phyloP scores from a whole-genome alignment of 2,888 invertebrate species.

The Synergus gifuensis region DNA sequence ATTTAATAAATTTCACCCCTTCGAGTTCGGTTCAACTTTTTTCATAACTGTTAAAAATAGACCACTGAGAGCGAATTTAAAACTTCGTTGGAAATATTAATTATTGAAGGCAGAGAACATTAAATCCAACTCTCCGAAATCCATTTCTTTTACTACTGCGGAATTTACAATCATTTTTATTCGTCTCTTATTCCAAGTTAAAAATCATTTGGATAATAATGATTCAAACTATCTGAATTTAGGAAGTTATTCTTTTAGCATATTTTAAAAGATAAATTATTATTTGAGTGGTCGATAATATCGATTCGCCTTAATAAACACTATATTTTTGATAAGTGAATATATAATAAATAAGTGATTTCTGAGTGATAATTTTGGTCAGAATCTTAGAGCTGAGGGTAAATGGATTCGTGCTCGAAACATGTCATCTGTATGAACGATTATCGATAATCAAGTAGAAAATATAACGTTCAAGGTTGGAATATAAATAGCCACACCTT shows the following conservation, averaged over 20 bases:
- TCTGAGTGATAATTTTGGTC: too few relatives aligned
- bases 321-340: too few relatives aligned
- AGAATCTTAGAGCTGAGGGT: neutral
- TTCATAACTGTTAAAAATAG: neutral
- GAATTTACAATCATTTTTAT: too few relatives aligned
- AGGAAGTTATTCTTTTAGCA: too few relatives aligned
- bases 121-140: neutral
- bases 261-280: too few relatives aligned
- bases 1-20: neutral
- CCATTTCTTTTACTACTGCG: neutral
- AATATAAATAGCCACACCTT: slow-evolving; percentile 47
- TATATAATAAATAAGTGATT: too few relatives aligned
- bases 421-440: slow-evolving; percentile 54
- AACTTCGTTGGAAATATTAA: neutral
- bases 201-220: too few relatives aligned
- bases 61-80: neutral
- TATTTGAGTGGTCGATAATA: too few relatives aligned
- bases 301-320: too few relatives aligned
- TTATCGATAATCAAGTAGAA: slow-evolving; percentile 62
- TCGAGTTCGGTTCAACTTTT: neutral
- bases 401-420: neutral
- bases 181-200: too few relatives aligned
- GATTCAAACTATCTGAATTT: too few relatives aligned
- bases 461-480: slow-evolving; percentile 60
- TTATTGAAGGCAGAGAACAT: neutral